phyloP scores from a whole-genome alignment of 2,113 vertebrate genomes.

The Sceloporus undulatus region DNA sequence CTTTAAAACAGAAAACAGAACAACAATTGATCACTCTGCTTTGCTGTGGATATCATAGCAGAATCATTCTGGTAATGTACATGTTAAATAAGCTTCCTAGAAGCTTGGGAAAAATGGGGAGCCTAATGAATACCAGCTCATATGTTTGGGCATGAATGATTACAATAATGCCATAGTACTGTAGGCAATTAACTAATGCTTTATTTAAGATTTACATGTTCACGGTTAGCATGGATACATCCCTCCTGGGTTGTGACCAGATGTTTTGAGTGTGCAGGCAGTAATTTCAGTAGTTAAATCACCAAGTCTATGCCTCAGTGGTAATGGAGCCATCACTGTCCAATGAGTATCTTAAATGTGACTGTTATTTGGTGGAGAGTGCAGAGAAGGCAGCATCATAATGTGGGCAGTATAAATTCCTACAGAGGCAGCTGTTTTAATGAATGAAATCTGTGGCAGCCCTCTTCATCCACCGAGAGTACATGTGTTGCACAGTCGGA shows the following conservation, averaged over 20 bases:
- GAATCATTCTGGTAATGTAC: slow-evolving; percentile 32
- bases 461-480: slow-evolving; percentile 28
- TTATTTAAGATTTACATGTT: slow-evolving; percentile 69
- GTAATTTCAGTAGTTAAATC: slow-evolving; percentile 66
- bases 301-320: slow-evolving; percentile 50
- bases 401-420: slow-evolving; percentile 34
- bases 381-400: slow-evolving; percentile 46
- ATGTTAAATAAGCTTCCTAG: slow-evolving; percentile 59
- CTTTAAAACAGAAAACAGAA: neutral
- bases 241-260: slow-evolving; percentile 66
- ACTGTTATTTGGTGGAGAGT: slow-evolving; percentile 57
- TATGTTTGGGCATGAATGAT: slow-evolving; percentile 52
- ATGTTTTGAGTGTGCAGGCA: slow-evolving; percentile 63
- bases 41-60: neutral
- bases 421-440: slow-evolving; percentile 53
- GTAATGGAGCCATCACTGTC: slow-evolving; percentile 58
- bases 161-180: slow-evolving; percentile 56
- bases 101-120: slow-evolving; percentile 40
- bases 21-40: neutral
- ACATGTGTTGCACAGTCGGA: slow-evolving; percentile 17
- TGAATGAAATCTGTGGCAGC: slow-evolving; percentile 59
- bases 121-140: slow-evolving; percentile 53
- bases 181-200: slow-evolving; percentile 65
- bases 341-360: slow-evolving; percentile 54
- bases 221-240: slow-evolving; percentile 41